phyloP scores from a whole-genome alignment of 2,888 invertebrate species.

The Melinaea marsaeus region DNA sequence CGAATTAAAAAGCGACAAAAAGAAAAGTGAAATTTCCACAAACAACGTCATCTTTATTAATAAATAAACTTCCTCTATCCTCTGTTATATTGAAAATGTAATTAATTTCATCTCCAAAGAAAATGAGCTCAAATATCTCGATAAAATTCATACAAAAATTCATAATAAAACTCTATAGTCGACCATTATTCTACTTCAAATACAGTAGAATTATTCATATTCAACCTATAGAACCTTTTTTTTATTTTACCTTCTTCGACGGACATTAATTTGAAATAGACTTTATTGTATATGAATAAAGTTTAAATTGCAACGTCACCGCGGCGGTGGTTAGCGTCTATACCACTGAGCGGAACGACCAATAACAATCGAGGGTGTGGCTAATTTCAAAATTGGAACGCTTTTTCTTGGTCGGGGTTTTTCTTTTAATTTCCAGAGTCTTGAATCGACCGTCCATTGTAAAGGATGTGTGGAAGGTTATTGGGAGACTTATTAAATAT shows the following conservation, averaged over 20 bases:
- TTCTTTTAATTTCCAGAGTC: slow-evolving; percentile 52
- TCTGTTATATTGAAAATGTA: slow-evolving; percentile 5
- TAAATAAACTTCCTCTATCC: not conserved
- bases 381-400: slow-evolving; percentile 70
- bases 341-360: slow-evolving; percentile 43
- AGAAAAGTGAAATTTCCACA: too few species aligned
- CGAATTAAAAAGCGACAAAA: too few species aligned
- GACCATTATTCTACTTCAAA: slow-evolving; percentile 38
- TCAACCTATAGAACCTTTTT: slow-evolving; percentile 31
- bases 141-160: slow-evolving; percentile 32
- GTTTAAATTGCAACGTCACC: slow-evolving; percentile 12
- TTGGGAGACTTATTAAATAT: too few species aligned
- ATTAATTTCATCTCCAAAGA: slow-evolving; percentile 9
- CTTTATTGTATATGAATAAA: not conserved
- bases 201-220: slow-evolving; percentile 50
- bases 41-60: not conserved
- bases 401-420: slow-evolving; percentile 54
- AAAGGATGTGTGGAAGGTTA: slow-evolving; percentile 17
- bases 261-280: slow-evolving; percentile 15
- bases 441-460: slow-evolving; percentile 37
- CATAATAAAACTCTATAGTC: slow-evolving; percentile 30
- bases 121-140: slow-evolving; percentile 22
- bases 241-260: slow-evolving; percentile 18
- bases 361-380: slow-evolving; percentile 71
- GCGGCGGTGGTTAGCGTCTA: slow-evolving; percentile 36